A percentile compares a stretch with the other conserved stretches of the same genome.
These are phyloP conservation scores for Hemiscyllium ocellatum DNA, from an alignment of 2,113 vertebrate genomes.

Conservation along the genomic window DNA sequence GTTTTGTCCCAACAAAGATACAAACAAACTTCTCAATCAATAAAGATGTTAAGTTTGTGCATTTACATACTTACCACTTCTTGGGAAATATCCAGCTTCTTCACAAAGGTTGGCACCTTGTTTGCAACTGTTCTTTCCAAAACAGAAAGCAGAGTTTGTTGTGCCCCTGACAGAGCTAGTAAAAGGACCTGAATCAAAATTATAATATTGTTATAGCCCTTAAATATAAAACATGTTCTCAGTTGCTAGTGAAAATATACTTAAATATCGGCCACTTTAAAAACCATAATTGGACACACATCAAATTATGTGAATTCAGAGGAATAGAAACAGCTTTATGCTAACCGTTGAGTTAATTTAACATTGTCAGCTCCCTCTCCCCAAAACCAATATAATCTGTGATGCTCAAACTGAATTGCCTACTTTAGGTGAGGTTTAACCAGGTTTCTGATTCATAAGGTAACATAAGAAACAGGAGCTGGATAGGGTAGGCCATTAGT, in stretches of 20 bases:
- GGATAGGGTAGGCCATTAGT: no score
- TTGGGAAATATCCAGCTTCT: constrained; percentile 64
- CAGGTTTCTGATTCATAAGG: neutral
- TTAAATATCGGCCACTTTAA: neutral
- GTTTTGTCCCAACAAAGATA: neutral
- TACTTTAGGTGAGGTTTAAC: neutral
- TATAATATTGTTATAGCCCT: neutral
- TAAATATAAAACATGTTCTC: neutral
- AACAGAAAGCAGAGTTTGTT: constrained; percentile 53
- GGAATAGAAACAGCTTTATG: neutral
- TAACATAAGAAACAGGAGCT: no score
- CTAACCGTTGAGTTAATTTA: neutral
- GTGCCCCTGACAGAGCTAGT: constrained; percentile 55
- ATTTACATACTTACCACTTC: constrained; percentile 70
- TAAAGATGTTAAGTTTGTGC: neutral
- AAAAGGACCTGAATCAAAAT: constrained; percentile 64
- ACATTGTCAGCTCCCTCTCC: neutral
- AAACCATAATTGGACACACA: neutral
- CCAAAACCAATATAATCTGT: neutral
- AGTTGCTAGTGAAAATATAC: neutral
- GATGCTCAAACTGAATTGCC: neutral
- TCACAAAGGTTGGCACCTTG: constrained; percentile 63
- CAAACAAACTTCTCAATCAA: neutral
- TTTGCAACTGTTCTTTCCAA: constrained; percentile 54
- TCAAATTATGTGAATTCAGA: neutral